Conservation (phyloP, 2,113 vertebrate genomes). For the Cromileptes altivelis region DNA sequence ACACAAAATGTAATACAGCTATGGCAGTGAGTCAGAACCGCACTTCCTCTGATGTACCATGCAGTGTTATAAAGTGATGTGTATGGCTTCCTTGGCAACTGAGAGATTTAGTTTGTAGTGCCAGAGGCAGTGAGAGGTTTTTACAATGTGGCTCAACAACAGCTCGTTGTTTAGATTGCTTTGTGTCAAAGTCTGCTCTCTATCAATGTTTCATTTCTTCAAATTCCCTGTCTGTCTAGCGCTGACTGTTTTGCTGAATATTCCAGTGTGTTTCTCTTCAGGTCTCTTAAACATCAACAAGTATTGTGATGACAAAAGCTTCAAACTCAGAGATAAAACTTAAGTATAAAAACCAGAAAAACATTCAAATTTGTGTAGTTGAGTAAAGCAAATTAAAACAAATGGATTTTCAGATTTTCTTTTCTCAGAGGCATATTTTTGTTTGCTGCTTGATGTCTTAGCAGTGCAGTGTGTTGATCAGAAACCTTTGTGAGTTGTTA, state of each 20-base stretch:
- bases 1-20: background rate
- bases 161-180: constrained; percentile 26
- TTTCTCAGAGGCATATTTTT: too few relatives aligned
- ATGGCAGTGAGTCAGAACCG: background rate
- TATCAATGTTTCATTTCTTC: constrained; percentile 25
- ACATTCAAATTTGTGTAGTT: background rate
- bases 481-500: background rate
- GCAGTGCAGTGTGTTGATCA: background rate
- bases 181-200: constrained; percentile 2
- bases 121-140: background rate
- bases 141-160: background rate
- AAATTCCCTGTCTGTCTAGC: background rate
- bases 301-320: too few relatives aligned
- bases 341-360: too few relatives aligned
- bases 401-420: too few relatives aligned
- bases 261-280: background rate
- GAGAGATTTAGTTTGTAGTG: background rate
- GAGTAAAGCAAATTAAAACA: background rate
- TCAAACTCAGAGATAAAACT: too few relatives aligned
- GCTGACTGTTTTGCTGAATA: background rate
- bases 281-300: background rate
- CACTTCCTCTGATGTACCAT: background rate
- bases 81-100: background rate
- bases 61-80: background rate
- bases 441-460: background rate